phyloP scores from a whole-genome alignment of 2,113 vertebrate species.

The Rana temporaria region DNA sequence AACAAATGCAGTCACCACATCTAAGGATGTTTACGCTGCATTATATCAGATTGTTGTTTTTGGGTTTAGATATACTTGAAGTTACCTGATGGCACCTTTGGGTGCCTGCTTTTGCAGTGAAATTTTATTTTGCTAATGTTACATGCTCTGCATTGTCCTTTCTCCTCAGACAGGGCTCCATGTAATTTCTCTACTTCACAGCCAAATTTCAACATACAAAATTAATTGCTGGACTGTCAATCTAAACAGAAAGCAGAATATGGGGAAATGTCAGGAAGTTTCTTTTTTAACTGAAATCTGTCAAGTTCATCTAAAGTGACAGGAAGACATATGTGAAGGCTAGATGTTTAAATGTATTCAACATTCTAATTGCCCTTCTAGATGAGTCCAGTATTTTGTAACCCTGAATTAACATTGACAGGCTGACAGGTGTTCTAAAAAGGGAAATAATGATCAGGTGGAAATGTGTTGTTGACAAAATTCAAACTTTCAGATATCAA shows the following conservation, averaged over 20 bases:
- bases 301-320: not conserved
- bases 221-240: slow-evolving; percentile 10
- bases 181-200: not conserved
- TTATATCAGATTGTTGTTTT: no score
- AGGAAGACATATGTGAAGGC: not conserved
- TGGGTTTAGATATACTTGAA: no score
- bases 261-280: not conserved
- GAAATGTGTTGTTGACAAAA: no score
- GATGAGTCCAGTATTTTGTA: slow-evolving; percentile 9
- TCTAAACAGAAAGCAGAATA: slow-evolving; percentile 27
- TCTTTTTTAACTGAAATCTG: not conserved
- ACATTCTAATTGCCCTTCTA: slow-evolving; percentile 14
- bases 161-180: not conserved
- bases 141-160: not conserved
- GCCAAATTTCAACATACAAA: slow-evolving; percentile 5
- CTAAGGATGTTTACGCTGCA: no score
- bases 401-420: slow-evolving; percentile 14
- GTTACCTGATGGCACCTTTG: no score
- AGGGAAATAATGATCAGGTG: not conserved
- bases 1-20: no score
- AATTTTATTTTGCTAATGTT: not conserved
- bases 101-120: no score
- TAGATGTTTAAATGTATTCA: not conserved
- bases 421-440: not conserved
- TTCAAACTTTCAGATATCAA: no score